Conservation (phyloP, 23 tunicate genomes). For the Halocynthia aurantium region DNA sequence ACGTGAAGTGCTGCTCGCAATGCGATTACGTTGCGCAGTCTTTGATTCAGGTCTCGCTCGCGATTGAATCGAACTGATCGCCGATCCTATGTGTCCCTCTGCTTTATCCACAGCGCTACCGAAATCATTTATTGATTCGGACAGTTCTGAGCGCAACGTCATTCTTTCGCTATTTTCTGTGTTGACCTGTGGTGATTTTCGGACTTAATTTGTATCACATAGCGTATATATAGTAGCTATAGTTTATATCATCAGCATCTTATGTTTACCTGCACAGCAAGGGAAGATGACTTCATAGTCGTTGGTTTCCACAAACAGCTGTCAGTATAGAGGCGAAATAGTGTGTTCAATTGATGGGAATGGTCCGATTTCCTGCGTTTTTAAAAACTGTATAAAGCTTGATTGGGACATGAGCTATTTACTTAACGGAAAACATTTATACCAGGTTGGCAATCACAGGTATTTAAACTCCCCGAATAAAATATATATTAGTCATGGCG, state of each 20-base stretch:
- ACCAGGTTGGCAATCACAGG: constrained; percentile 1
- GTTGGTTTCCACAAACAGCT: constrained; percentile 67
- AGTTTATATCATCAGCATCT: neutral
- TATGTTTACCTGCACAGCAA: constrained; percentile 29
- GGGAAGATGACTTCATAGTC: constrained; percentile 36
- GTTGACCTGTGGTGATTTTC: neutral
- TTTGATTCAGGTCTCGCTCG: constrained; percentile 25
- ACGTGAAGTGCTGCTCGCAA: constrained; percentile 44
- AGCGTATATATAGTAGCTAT: neutral
- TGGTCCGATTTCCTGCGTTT: constrained; percentile 17
- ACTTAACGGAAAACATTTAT: neutral
- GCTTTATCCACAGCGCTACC: constrained; percentile 67
- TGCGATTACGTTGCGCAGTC: constrained; percentile 24
- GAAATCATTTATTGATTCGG: constrained; percentile 57
- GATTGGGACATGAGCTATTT: too few species aligned
- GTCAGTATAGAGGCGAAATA: constrained; percentile 84
- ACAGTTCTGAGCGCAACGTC: constrained; percentile 50
- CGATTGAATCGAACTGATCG: constrained; percentile 1
- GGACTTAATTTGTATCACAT: constrained; percentile 9
- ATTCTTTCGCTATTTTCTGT: constrained; percentile 37
- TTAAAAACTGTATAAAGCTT: too few species aligned
- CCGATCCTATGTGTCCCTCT: constrained; percentile 29
- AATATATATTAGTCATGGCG: too few species aligned
- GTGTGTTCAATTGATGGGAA: constrained; percentile 25
- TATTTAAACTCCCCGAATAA: too few species aligned